A percentile compares a stretch with the other conserved stretches of the same genome.
Conservation (phyloP, 2,113 vertebrate genomes). For the Diadophis punctatus region DNA sequence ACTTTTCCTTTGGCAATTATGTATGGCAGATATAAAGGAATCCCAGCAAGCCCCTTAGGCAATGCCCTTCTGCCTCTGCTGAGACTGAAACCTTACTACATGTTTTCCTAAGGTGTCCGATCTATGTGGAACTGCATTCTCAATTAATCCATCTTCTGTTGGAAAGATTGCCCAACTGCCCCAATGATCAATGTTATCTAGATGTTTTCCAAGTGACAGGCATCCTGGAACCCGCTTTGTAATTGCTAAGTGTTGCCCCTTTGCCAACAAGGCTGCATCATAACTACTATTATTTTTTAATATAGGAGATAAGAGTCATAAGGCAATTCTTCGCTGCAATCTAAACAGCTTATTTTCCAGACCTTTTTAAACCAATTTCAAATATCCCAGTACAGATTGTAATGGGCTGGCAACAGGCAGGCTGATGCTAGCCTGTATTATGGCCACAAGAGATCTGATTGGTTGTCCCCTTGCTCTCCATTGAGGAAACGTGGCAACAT, state of each 20-base stretch:
- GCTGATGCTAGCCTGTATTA: neutral
- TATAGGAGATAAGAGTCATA: neutral
- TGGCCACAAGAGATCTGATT: neutral
- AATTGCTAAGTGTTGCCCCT: neutral
- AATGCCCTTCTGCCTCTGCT: neutral
- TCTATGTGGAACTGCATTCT: neutral
- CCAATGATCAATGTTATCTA: neutral
- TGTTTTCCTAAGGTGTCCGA: neutral
- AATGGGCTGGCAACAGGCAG: neutral
- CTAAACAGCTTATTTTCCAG: neutral
- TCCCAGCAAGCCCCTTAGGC: neutral
- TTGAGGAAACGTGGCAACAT: neutral
- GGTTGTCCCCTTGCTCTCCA: neutral
- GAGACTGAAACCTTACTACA: neutral
- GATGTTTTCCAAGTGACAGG: neutral
- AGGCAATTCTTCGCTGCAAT: neutral
- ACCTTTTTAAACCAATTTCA: neutral
- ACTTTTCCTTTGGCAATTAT: neutral
- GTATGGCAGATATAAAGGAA: neutral
- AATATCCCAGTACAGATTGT: neutral
- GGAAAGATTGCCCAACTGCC: neutral
- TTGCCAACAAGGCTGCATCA: neutral
- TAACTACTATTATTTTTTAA: neutral
- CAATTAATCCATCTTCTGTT: neutral
- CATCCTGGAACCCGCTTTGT: neutral